Base-by-base conservation (phyloP, 1,140 invertebrate genomes). In the Aphaenogaster ashmeadi region DNA sequence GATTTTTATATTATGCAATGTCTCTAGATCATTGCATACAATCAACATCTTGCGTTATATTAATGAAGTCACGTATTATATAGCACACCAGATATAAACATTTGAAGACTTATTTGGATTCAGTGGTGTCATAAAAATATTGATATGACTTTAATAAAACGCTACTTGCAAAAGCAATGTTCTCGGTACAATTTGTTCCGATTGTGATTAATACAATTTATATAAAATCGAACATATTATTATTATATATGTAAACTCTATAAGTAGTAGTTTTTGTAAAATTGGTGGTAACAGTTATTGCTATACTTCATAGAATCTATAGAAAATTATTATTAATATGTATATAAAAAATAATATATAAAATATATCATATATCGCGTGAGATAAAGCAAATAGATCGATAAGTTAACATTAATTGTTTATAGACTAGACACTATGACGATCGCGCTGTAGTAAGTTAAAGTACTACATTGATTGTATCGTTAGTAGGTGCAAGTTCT, bases 381-480 rank as follows among this genome's bases (percentile, higher is more conserved):
- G 41, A 66, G 6, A 58, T 3, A 54, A 80, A 78, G 71, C 56
- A 74, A 27, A 33, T 81, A 84, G 78, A 74, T 72, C 38, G 71
- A 54, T 90, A 90, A 79, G 58, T 88, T 79, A 90, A 54, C n/a
- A 41, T 77, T 75, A 85, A 90, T 87, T 5, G 13, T 90, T 90
- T 85, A 88, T 21, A 90, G 89, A 90, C 89, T 90, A 90, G 89
- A 90, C 11, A 79, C 86, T 89, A 80, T 60, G 54, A 88, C 78
- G 41, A 67, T 69, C 58, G 66, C 38, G 52, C 44, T 58, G 56
- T 50, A 87, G 66, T 47, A 69, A 69, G 13, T 62, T 89, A 54
- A 69, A 67, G 47, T 54, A 69, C 64, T 81, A 69, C n/a, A 38
- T 67, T 27, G 47, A 81, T 56, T 38, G 36, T 80, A 80, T 52